phyloP scores from a whole-genome alignment of 2,888 invertebrate genomes.

The Andrena haemorrhoa region DNA sequence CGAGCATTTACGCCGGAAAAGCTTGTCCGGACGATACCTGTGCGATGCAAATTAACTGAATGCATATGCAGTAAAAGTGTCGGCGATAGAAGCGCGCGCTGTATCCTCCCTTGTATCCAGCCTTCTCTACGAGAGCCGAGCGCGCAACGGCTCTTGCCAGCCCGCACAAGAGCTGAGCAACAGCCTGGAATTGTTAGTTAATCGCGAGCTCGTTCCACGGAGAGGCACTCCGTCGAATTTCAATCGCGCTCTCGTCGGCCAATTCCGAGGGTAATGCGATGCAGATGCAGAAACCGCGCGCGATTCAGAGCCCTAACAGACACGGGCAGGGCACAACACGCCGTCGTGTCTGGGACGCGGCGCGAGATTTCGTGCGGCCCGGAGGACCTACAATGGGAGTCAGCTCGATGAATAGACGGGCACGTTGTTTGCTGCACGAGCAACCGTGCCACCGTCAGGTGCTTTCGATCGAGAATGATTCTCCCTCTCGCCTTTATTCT shows the following conservation, averaged over 20 bases:
- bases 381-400: slow-evolving; percentile 74
- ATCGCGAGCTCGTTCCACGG: slow-evolving; percentile 41
- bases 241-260: slow-evolving; percentile 46
- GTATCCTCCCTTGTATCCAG: not conserved
- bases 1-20: not conserved
- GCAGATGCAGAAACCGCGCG: slow-evolving; percentile 56
- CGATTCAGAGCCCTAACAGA: slow-evolving; percentile 45
- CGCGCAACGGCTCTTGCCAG: not conserved
- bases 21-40: not conserved
- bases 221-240: slow-evolving; percentile 46
- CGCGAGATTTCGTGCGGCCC: slow-evolving; percentile 75
- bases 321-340: slow-evolving; percentile 5
- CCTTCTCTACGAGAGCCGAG: not conserved
- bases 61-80: slow-evolving; percentile 17
- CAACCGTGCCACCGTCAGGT: not conserved
- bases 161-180: not conserved
- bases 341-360: slow-evolving; percentile 39
- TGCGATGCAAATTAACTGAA: slow-evolving; percentile 2
- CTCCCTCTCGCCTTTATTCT: not conserved
- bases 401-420: slow-evolving; percentile 76
- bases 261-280: slow-evolving; percentile 50
- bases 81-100: not conserved
- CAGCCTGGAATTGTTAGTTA: slow-evolving; percentile 41
- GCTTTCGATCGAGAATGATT: not conserved
- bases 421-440: slow-evolving; percentile 75